phyloP scores from a whole-genome alignment of 2,888 invertebrate genomes.

The Eupsilia transversa region DNA sequence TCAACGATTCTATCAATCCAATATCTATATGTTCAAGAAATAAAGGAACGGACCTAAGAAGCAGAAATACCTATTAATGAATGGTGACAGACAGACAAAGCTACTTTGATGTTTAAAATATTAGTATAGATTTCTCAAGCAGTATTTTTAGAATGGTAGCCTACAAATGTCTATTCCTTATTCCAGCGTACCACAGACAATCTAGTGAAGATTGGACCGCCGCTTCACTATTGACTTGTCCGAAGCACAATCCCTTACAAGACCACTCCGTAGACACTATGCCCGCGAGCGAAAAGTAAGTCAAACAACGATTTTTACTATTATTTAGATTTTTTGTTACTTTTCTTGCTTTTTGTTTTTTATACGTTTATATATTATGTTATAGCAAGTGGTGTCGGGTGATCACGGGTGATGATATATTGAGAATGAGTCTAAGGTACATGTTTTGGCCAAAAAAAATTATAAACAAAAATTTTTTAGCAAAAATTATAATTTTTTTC shows the following conservation, averaged over 20 bases:
- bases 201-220: constrained; percentile 92
- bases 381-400: constrained; percentile 90
- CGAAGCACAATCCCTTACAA: constrained; percentile 90
- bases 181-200: constrained; percentile 83
- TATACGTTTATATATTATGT: constrained; percentile 71
- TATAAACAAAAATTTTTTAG: constrained; percentile 43
- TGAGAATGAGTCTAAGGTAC: constrained; percentile 95
- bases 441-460: constrained; percentile 58
- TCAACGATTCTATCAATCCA: too few species aligned
- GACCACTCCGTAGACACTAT: constrained; percentile 82
- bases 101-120: too few species aligned
- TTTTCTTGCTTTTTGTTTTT: constrained; percentile 51
- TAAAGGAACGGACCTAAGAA: too few species aligned
- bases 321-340: constrained; percentile 48
- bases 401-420: constrained; percentile 94
- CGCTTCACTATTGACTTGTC: constrained; percentile 93
- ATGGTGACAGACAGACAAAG: too few species aligned
- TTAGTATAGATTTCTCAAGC: too few species aligned
- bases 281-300: constrained; percentile 88
- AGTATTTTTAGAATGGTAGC: not conserved
- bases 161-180: not conserved
- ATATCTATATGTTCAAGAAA: too few species aligned
- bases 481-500: constrained; percentile 40
- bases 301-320: constrained; percentile 57
- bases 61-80: too few species aligned